Evolutionary conservation across 2,888 invertebrate genomes (phyloP), one percentile per base, ranked within the genome.

Genomic region (Odontocolon sp.): DNA sequence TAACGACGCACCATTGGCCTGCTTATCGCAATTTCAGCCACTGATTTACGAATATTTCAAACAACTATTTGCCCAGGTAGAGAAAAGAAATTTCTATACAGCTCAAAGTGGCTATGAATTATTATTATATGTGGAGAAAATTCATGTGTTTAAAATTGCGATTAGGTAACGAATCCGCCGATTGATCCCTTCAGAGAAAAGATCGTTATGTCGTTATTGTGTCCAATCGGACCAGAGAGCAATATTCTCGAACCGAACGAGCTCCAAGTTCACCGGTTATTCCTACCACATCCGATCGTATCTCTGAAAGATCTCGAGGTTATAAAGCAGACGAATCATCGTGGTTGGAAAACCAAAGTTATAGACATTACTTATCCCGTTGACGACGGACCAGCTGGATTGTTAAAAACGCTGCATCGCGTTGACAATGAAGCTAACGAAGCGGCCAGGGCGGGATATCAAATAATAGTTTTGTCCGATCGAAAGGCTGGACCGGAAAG

Each of bases 161-260:
- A 36, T 63, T 91, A 94, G 92, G 94, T 98, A 83, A 99, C 99
- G 84, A 99, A 99, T 92, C 99, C 99, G 3, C 99, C 99, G 2
- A 99, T 99, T 83, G 99, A 99, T 92, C 99, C 99, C 36, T 99
- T 99, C 87, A 94, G 98, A 85, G 99, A 99, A 92, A 98, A 97
- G 91, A 96, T 99, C 81, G 99, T 99, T 77, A 99, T 99, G 99
- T 98, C 99, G 0, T 92, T 99, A 90, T 95, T 97, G 79, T 99
- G 99, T 87, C 99, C 99, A 0, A 95, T 99, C 86, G 99, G 99
- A 0, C 99, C 99, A 0, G 98, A 97, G 85, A 95, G 96, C 2
- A 99, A 99, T 91, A 95, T 99, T 71, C 92, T 99, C 81, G 94
- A 96, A 87, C 99, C 99, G 4, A 95, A 95, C 86, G 94, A 96